Evolutionary conservation across 2,113 vertebrate species (phyloP).

Genomic region (Ginglymostoma cirratum): DNA sequence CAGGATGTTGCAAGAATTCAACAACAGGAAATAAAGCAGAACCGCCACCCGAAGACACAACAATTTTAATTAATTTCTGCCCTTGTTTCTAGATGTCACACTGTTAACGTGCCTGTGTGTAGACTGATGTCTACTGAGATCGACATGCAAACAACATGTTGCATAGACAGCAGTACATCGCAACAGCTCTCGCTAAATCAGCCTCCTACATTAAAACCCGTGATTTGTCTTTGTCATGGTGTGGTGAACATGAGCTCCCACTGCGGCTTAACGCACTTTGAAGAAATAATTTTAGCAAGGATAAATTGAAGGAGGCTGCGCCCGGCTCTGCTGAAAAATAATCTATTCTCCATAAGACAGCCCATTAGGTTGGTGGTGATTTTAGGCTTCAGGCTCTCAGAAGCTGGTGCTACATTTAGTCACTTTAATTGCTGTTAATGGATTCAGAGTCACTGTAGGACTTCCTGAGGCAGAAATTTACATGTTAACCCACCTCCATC

Average conservation of each 20-base stretch:
- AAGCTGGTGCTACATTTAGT: conserved; percentile 32
- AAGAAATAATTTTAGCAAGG: conserved; percentile 37
- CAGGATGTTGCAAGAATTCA: neutral
- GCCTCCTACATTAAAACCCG: conserved; percentile 28
- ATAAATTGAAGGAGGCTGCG: conserved; percentile 35
- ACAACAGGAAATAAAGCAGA: neutral
- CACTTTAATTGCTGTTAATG: conserved; percentile 39
- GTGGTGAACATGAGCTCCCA: conserved; percentile 28
- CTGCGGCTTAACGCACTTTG: conserved; percentile 19
- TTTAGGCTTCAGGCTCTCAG: conserved; percentile 15
- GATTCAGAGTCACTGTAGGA: conserved; percentile 28
- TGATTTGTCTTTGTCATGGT: conserved; percentile 8
- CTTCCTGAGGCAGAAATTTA: neutral
- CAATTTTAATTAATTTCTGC: neutral
- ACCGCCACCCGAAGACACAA: neutral
- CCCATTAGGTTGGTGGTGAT: conserved; percentile 35
- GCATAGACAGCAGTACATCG: neutral
- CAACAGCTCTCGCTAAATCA: neutral
- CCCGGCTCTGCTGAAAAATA: conserved; percentile 23
- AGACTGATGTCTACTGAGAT: neutral
- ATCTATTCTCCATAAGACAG: conserved; percentile 31
- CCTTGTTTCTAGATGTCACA: neutral
- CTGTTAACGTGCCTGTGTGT: neutral
- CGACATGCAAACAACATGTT: neutral
- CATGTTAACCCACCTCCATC: conserved; percentile 29